Evolutionary conservation across 2,888 invertebrate genomes (phyloP).

Genomic region (Acrobasis consociella): DNA sequence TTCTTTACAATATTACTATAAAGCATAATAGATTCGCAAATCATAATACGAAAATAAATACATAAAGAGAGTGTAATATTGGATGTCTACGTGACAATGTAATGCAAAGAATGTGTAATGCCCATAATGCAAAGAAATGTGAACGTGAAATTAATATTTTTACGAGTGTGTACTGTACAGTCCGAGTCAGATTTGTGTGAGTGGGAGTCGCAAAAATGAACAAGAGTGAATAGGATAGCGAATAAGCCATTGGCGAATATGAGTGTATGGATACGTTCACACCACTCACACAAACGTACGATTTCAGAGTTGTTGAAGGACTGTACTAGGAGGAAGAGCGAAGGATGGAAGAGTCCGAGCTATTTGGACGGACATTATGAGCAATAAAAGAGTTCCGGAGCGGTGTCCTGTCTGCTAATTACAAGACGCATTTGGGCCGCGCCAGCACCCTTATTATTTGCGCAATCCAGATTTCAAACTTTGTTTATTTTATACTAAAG

Average conservation of each 20-base stretch:
- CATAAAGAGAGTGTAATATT: slow-evolving; percentile 26
- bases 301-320: background rate
- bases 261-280: background rate
- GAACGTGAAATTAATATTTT: slow-evolving; percentile 48
- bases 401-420: slow-evolving; percentile 63
- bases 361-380: slow-evolving; percentile 51
- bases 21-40: background rate
- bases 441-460: slow-evolving; percentile 53
- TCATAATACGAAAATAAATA: slow-evolving; percentile 13
- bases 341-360: slow-evolving; percentile 35
- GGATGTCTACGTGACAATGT: slow-evolving; percentile 31
- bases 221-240: background rate
- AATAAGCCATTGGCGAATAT: background rate
- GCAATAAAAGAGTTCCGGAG: slow-evolving; percentile 63
- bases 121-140: slow-evolving; percentile 39
- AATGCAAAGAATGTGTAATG: slow-evolving; percentile 38
- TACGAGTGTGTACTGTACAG: slow-evolving; percentile 34
- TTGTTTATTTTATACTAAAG: background rate
- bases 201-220: background rate
- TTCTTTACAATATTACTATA: background rate
- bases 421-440: slow-evolving; percentile 54
- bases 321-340: slow-evolving; percentile 29
- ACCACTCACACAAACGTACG: background rate
- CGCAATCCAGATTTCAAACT: slow-evolving; percentile 46
- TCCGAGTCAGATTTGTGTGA: background rate